Evolutionary conservation across 2,113 vertebrate genomes (phyloP).

Genomic region (Tor tambroides): DNA sequence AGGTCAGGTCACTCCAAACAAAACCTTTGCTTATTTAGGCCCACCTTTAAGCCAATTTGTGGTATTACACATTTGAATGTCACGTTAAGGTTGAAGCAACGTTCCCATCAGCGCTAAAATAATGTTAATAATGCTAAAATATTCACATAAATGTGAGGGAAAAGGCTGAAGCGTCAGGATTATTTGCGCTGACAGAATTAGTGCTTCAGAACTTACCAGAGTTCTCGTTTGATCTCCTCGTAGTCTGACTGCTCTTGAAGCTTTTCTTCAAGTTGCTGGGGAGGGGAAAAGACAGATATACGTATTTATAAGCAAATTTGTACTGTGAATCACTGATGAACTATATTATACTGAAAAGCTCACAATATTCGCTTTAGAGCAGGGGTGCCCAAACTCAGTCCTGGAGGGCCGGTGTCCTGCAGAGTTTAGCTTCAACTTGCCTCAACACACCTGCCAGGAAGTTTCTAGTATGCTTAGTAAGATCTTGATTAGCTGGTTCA

Average conservation of each 20-base stretch:
- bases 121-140: slow-evolving; percentile 21
- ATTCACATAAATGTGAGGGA: background rate
- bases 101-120: background rate
- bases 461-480: no score
- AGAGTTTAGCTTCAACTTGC: no score
- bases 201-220: slow-evolving; percentile 79
- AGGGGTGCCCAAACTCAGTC: no score
- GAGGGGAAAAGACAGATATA: slow-evolving; percentile 19
- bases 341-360: background rate
- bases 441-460: no score
- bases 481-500: no score
- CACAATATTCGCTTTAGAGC: slow-evolving; percentile 3
- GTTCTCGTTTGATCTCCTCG: slow-evolving; percentile 88
- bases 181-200: slow-evolving; percentile 29
- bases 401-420: no score
- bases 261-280: slow-evolving; percentile 90
- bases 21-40: slow-evolving; percentile 8
- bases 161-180: slow-evolving; percentile 19
- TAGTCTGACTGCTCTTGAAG: slow-evolving; percentile 90
- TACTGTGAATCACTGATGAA: background rate
- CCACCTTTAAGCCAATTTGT: background rate
- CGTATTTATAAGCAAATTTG: background rate
- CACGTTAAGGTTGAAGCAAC: background rate
- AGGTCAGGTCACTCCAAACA: background rate
- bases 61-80: background rate